Evolutionary conservation across 2,888 invertebrate genomes (phyloP).

Genomic region (Trilocha varians): DNA sequence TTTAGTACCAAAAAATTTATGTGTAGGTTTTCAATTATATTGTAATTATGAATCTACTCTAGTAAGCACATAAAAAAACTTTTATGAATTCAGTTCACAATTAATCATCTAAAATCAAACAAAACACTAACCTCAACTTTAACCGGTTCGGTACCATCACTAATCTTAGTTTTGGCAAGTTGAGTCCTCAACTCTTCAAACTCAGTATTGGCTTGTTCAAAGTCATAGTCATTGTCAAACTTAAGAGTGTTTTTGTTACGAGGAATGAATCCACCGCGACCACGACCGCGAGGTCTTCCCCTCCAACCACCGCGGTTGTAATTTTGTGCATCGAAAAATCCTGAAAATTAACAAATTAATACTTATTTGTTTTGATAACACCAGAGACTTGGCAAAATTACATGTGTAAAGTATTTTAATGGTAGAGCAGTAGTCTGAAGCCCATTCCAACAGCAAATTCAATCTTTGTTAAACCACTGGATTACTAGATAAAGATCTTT

Average conservation of each 20-base stretch:
- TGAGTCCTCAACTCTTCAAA: conserved; percentile 93
- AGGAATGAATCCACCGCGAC: conserved; percentile 59
- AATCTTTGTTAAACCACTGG: no score
- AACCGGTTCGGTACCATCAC: conserved; percentile 69
- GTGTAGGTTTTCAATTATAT: no score
- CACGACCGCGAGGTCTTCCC: conserved; percentile 55
- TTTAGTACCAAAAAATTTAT: background rate
- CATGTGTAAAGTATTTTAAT: no score
- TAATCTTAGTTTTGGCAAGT: conserved; percentile 87
- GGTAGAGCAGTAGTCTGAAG: no score
- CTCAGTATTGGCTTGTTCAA: conserved; percentile 97
- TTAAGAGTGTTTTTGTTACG: conserved; percentile 83
- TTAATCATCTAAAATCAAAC: background rate
- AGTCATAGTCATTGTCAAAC: conserved; percentile 98
- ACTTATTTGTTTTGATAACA: background rate
- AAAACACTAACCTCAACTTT: conserved; percentile 58
- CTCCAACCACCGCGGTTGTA: conserved; percentile 64
- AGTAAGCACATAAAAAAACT: background rate
- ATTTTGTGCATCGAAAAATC: conserved; percentile 1
- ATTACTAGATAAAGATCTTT: no score
- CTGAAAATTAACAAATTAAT: background rate
- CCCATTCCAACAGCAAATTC: no score
- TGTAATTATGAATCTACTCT: no score
- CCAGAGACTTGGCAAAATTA: background rate
- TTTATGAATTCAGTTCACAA: background rate